Conservation (phyloP, 2,113 vertebrate genomes). For the Lepidiolamprologus cunningtoni region DNA sequence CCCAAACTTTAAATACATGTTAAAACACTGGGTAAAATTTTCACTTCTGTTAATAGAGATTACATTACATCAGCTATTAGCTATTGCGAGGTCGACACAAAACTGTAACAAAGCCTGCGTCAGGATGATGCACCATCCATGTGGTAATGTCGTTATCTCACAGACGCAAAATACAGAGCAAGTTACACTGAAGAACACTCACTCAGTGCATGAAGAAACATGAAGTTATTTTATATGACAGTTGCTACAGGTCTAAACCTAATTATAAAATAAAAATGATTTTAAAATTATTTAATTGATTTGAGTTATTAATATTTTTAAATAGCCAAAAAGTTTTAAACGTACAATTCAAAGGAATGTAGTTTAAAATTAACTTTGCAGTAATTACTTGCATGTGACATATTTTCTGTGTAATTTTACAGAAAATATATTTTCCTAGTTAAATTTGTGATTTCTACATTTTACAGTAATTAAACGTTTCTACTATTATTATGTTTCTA, state of each 20-base stretch:
- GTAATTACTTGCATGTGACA: neutral
- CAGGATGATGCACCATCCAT: neutral
- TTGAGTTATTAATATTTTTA: neutral
- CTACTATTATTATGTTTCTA: neutral
- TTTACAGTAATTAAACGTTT: neutral
- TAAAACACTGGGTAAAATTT: neutral
- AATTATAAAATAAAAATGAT: neutral
- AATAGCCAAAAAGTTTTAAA: neutral
- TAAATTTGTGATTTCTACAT: neutral
- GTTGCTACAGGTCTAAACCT: neutral
- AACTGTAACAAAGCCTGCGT: neutral
- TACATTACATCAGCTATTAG: neutral
- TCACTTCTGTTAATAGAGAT: neutral
- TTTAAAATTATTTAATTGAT: accelerated
- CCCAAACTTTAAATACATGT: neutral
- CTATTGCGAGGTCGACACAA: neutral
- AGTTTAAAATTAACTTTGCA: neutral
- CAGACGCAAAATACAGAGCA: accelerated
- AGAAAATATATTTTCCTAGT: neutral
- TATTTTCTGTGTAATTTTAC: neutral
- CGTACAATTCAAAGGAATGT: neutral
- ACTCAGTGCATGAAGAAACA: neutral
- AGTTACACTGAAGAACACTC: neutral
- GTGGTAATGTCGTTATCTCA: accelerated
- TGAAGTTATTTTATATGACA: neutral